Base-by-base conservation (phyloP, 1,140 invertebrate genomes). In the Globodera ellingtonae region DNA sequence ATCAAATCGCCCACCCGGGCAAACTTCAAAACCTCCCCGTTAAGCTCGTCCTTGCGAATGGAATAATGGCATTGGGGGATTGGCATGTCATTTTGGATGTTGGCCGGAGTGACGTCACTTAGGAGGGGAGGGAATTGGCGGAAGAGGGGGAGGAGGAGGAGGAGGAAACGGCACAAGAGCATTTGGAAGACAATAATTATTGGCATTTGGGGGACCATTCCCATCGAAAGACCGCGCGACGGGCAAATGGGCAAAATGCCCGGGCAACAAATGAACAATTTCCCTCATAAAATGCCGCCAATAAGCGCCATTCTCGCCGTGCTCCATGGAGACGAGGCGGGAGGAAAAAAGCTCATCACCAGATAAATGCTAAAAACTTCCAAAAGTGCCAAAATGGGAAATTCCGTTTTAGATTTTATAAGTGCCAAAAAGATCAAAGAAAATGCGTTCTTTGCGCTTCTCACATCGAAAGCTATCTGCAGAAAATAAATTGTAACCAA, bases 11-110 rank as follows among this genome's bases (percentile, higher is more conserved):
- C 87, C 48, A 89, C 88, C 44, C 81, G 79, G 10, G 87, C 87
- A 75, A 87, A 89, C 67, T 81, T 72, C 9, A 89, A 75, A 56
- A 89, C 74, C 46, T 77, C 79, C 15, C 87, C 87, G 76, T 89
- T 87, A 13, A 89, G 69, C 59, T 89, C 83, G 72, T 89, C 89
- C 65, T 88, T 89, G 13, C 88, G 72, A 46, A 89, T 89, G 6
- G 88, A 89, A 67, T 89, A 89, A 7, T 74, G 79, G 69, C 87
- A 89, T 18, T 62, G 56, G n/a, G 87, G 87, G 67, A 89, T 79
- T 10, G 87, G 88, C 70, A 88, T 79, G 67, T 87, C 87, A 56
- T 84, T 75, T 48, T 85, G 79, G 15, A 89, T 35, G n/a, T 74
- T 35, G 56, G 79, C 84, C 10, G 87, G 86, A 10, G 87, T 79